Evolutionary conservation across 2,888 invertebrate genomes (phyloP), one percentile per base, ranked within the genome.

Genomic region (Cryptus armator): DNA sequence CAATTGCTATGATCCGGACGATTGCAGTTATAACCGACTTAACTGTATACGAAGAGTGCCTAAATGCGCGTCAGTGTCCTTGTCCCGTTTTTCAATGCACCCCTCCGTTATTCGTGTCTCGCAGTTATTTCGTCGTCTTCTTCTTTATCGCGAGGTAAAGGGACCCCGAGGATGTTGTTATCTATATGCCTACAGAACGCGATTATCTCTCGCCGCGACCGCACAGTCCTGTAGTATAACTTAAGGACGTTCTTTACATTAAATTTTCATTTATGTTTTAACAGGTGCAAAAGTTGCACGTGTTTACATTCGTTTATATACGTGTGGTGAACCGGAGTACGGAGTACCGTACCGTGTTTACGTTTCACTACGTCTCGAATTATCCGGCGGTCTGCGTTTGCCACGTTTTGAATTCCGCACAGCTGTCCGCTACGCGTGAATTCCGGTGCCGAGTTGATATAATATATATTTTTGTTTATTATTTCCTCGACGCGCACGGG

Each of bases 21-120:
- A 79, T 79, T 83, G 74, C 79, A 75, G 79, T 83, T 83, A 64
- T 46, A 62, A 70, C 70, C 51, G 83, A 74, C 68, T 10, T 46
- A 71, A 67, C 68, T 32, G 56, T 64, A 51, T 56, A 53, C 67
- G 5, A 48, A 64, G 32, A 74, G 51, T 37, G 12, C 71, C 53
- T 77, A 74, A 64, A 70, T 68, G 74, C 77, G 62, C 59, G 12
- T 29, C 32, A 10, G 37, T 74, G 77, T 83, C 85, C 79, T 86
- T 81, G 85, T 74, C 80, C 85, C 75, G 53, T 67, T 80, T 83
- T 71, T 46, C 68, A 84, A 81, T 83, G 79, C 67, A 67, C 64
- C 44, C 37, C 56, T 24, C 32, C 71, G 53, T 56, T 59, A 16
- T 72, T 24, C 53, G 19, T 72, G 16, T 29, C 24, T 72, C 32